phyloP scores from a whole-genome alignment of 2,113 vertebrate genomes.

The Sinocyclocheilus maitianheensis region DNA sequence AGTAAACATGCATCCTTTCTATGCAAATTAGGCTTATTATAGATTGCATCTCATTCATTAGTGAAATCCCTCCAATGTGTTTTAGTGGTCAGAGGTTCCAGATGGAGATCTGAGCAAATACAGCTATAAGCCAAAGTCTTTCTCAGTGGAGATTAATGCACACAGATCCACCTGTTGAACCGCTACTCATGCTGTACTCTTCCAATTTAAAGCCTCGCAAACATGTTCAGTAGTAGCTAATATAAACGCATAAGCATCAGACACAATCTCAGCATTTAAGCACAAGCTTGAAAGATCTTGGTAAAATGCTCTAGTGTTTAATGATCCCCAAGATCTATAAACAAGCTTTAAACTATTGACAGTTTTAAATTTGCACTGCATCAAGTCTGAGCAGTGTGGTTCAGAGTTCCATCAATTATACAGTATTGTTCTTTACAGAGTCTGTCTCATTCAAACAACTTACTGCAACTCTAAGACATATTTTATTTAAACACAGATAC shows the following conservation, averaged over 20 bases:
- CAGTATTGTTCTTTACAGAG: neutral
- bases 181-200: neutral
- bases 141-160: conserved; percentile 5
- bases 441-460: neutral
- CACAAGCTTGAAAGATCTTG: neutral
- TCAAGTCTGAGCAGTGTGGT: neutral
- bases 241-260: neutral
- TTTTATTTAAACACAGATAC: conserved; percentile 6
- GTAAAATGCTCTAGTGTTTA: conserved; percentile 4
- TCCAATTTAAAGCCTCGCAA: neutral
- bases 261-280: conserved; percentile 5
- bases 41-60: conserved; percentile 9
- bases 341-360: conserved; percentile 29
- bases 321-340: neutral
- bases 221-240: conserved; percentile 1
- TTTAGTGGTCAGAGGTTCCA: conserved; percentile 5
- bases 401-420: neutral
- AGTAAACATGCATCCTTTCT: neutral
- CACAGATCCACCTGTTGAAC: neutral
- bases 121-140: neutral
- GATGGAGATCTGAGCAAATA: conserved; percentile 1
- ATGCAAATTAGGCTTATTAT: conserved; percentile 10
- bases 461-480: conserved; percentile 4
- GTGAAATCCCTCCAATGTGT: neutral
- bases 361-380: neutral